Percentiles rank a stretch among this genome's conserved stretches.
phyloP scores from a whole-genome alignment of 2,888 invertebrate genomes.

The Nemoura dubitans region DNA sequence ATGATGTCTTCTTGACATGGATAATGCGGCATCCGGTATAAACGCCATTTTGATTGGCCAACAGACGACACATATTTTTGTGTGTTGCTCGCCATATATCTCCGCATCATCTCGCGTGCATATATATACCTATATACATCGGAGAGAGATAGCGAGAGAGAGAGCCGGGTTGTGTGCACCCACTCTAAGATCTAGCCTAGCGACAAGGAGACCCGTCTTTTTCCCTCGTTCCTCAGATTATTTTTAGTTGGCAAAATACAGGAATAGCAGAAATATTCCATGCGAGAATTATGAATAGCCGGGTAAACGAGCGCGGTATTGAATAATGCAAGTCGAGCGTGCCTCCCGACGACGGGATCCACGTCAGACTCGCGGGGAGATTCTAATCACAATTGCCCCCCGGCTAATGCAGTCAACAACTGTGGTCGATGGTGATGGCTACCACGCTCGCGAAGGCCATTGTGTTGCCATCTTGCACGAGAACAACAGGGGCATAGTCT shows the following conservation, averaged over 20 bases:
- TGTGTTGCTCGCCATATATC: not conserved
- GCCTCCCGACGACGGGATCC: not conserved
- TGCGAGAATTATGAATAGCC: conserved; percentile 24
- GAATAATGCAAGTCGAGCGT: conserved; percentile 24
- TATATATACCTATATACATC: not conserved
- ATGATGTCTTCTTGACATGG: conserved; percentile 28
- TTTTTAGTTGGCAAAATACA: conserved; percentile 44
- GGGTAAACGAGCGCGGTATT: not conserved
- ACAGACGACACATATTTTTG: not conserved
- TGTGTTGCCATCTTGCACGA: not conserved
- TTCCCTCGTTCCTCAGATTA: conserved; percentile 47
- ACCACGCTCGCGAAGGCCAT: too few species aligned
- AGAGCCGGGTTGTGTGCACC: not conserved
- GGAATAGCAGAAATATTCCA: conserved; percentile 44
- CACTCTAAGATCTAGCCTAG: conserved; percentile 44
- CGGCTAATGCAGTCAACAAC: too few species aligned
- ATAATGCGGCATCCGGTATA: conserved; percentile 27
- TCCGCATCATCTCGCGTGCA: conserved; percentile 30
- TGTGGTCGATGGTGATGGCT: too few species aligned
- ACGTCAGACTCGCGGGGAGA: not conserved
- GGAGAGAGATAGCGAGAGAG: too few species aligned
- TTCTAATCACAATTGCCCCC: not conserved
- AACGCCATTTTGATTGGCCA: not conserved
- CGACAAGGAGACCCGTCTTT: conserved; percentile 42
- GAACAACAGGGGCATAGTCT: too few species aligned